Base-by-base conservation (phyloP, 2,113 vertebrate genomes). In the Brachyhypopomus occidentalis region DNA sequence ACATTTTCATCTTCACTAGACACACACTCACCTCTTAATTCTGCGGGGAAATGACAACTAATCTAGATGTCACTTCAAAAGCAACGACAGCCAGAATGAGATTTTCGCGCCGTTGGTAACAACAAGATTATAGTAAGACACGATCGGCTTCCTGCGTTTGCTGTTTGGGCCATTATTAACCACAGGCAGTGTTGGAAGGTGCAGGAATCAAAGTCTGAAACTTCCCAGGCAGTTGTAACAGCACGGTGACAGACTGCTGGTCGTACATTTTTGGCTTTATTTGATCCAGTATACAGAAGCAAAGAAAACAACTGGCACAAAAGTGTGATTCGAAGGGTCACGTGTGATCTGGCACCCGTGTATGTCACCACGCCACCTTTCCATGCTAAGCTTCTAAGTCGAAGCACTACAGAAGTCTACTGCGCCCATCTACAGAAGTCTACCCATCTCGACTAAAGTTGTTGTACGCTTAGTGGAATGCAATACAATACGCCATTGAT, bases 391-490 rank as follows among this genome's bases (percentile, higher is more conserved):
- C 72, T 59, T 22, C 17, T 36, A 75, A 58, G 45, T 22, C n/a
- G 11, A 55, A 14, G 22, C 38, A 0, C 30, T 30, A 27, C 48
- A 58, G 27, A 38, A 5, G 16, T 72, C 45, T 55, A 27, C 17
- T 17, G 20, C 74, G 55, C 73, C 30, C 30, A 30, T 3, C 30
- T 30, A 30, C 30, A 30, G 30, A 30, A 30, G 30, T 30, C 30
- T 30, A 30, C 30, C 3, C 30, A 30, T 3, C 30, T 30, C 30
- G 30, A 30, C 30, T 3, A 45, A 70, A 62, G n/a, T 75, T 73
- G 19, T 48, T 27, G 80, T 77, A 83, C 81, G 86, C 81, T 81
- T 72, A 72, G 81, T 86, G 75, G 75, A 86, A 83, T 79, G 80
- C 79, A 48, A 20, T 66, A 83, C 56, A 84, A 84, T 72, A 59